Percentiles rank a stretch among this genome's conserved stretches.
Conservation (phyloP, 2,797 vertebrate genomes). For the Echiichthys vipera region DNA sequence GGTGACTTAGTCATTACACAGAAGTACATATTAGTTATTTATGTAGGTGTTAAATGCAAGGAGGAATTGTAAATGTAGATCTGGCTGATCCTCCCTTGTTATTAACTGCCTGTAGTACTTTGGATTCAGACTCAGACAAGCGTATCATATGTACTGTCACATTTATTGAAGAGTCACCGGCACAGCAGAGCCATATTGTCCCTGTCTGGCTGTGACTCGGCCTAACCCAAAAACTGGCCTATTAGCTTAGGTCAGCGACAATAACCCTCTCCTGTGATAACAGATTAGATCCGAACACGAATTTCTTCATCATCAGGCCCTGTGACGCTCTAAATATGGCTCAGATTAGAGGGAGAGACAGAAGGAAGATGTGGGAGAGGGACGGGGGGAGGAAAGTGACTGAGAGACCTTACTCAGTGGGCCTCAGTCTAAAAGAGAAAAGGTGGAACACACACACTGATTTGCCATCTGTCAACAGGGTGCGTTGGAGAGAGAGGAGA, state of each 20-base stretch:
- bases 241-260: constrained; percentile 57
- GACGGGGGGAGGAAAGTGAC: constrained; percentile 53
- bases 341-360: constrained; percentile 47
- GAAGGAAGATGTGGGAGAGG: constrained; percentile 50
- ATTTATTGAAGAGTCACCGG: constrained; percentile 67
- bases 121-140: constrained; percentile 55
- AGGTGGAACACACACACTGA: constrained; percentile 80
- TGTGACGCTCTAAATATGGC: constrained; percentile 40
- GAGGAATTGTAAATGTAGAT: constrained; percentile 71
- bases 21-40: constrained; percentile 77
- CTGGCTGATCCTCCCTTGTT: constrained; percentile 54
- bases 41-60: constrained; percentile 69
- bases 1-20: constrained; percentile 68
- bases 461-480: constrained; percentile 77
- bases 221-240: constrained; percentile 46
- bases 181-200: constrained; percentile 60
- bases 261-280: constrained; percentile 43
- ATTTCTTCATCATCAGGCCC: constrained; percentile 8
- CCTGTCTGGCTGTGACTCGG: constrained; percentile 71
- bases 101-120: constrained; percentile 56
- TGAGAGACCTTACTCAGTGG: constrained; percentile 66
- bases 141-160: constrained; percentile 62
- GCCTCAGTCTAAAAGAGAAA: constrained; percentile 73
- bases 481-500: constrained; percentile 17
- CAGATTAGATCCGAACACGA: constrained; percentile 35